These are phyloP conservation scores for Aelia acuminata DNA, from an alignment of 2,888 invertebrate species.

Conservation along the genomic window DNA sequence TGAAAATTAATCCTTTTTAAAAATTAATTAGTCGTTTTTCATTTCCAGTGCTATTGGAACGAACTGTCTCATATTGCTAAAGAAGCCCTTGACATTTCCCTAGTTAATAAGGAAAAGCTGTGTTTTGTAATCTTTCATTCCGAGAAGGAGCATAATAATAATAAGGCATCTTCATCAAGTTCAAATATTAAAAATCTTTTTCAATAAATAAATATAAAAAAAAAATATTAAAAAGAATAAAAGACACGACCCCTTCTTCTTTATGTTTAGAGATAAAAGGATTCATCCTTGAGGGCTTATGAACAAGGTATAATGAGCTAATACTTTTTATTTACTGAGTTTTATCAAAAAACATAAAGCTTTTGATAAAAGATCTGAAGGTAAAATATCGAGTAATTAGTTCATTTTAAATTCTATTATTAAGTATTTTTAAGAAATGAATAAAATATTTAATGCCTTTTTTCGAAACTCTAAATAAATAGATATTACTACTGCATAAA, in stretches of 20 bases:
- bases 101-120: not conserved
- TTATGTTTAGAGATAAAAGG: not conserved
- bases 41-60: not conserved
- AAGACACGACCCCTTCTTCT: not conserved
- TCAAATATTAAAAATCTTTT: not conserved
- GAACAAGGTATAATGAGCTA: not conserved
- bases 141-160: not conserved
- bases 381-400: not conserved
- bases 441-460: slow-evolving; percentile 1
- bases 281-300: not conserved
- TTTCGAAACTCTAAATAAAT: too few species aligned
- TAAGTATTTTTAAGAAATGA: not conserved
- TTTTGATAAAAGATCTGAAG: not conserved
- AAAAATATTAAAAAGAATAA: not conserved
- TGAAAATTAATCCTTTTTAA: too few species aligned
- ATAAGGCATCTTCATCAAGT: not conserved
- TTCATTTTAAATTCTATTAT: not conserved
- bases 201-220: not conserved
- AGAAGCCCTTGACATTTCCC: slow-evolving; percentile 5
- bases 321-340: not conserved
- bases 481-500: too few species aligned
- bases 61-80: not conserved
- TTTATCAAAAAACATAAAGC: not conserved
- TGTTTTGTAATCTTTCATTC: not conserved
- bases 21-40: not conserved